These are phyloP conservation scores for Ceratina australensis DNA, from an alignment of 1,140 invertebrate species.

Conservation along the genomic window DNA sequence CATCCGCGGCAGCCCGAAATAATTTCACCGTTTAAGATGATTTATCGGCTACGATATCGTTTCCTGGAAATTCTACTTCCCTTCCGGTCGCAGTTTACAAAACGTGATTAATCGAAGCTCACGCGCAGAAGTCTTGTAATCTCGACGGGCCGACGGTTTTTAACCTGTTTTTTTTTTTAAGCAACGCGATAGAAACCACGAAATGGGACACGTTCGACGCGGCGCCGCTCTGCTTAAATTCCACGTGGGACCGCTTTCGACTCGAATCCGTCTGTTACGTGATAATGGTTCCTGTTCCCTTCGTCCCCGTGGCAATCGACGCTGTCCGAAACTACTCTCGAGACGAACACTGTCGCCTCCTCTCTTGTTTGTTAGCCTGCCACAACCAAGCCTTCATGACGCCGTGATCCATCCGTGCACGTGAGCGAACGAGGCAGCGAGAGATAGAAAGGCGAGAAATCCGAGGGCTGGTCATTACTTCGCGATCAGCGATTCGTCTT, in stretches of 20 bases:
- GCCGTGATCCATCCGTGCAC: neutral
- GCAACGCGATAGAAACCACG: neutral
- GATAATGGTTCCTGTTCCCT: constrained; percentile 56
- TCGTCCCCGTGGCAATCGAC: constrained; percentile 47
- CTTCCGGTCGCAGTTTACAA: neutral
- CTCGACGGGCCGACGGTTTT: too few species aligned
- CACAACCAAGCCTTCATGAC: neutral
- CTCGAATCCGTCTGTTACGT: constrained; percentile 63
- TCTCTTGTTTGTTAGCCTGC: constrained; percentile 9
- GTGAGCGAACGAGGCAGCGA: constrained; percentile 20
- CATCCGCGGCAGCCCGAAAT: constrained; percentile 21
- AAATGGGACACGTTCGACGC: constrained; percentile 29
- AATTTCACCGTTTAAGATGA: constrained; percentile 29
- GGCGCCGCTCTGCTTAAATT: constrained; percentile 46
- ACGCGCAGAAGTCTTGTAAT: too few species aligned
- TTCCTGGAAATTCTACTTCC: neutral
- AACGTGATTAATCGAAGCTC: neutral
- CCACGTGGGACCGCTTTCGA: constrained; percentile 55
- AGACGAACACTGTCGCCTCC: neutral
- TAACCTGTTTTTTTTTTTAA: too few species aligned
- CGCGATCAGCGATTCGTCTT: constrained; percentile 75
- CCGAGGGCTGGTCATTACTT: constrained; percentile 70
- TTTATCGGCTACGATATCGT: constrained; percentile 15
- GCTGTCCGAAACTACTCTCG: constrained; percentile 33
- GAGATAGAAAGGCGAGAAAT: constrained; percentile 49